Base-by-base conservation (phyloP, 2,797 vertebrate species). In the Moxostoma hubbsi region DNA sequence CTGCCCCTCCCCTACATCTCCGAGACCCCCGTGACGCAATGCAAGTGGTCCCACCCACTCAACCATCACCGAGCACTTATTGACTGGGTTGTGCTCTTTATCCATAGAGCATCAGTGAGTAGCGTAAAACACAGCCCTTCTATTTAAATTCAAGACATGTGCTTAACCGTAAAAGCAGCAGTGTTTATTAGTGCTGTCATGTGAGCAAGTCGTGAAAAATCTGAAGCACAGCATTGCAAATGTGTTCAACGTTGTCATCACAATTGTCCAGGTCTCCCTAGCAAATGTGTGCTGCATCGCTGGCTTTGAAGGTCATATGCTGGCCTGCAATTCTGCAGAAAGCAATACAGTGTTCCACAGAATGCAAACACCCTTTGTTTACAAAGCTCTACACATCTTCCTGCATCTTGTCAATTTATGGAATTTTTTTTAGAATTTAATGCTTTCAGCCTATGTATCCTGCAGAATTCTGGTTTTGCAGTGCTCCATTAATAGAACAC, bases 21-120 rank as follows among this genome's bases (percentile, higher is more conserved):
- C 13, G 46, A 74, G 43, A 76, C 72, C 49, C 55, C 64, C 64
- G 69, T 77, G 65, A 36, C 43, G 55, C 78, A 61, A 80, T 69
- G 15, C 61, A 45, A 10, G 15, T 1, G 13, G 74, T 13, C 57
- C 74, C 67, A 5, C 82, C 80, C 74, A 68, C 70, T 71, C 15
- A 7, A 0, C 49, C 57, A 45, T 81, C 65, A n/a, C 75, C 1
- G 43, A 57, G 63, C 61, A 50, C 70, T 57, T 11, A 74, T 62
- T 81, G 79, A 63, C 64, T 16, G 61, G 13, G 10, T 62, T 10
- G 13, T 13, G 49, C 36, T 50, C 15, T 73, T 43, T 18, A 47
- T 51, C 24, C 9, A 9, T 16, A 47, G 5, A 6, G 9, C 59
- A 4, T 77, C 59, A 46, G 16, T 24, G 49, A 62, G 57, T 46